Conservation (phyloP, 1,140 invertebrate genomes). For the Drosophila baimaii region DNA sequence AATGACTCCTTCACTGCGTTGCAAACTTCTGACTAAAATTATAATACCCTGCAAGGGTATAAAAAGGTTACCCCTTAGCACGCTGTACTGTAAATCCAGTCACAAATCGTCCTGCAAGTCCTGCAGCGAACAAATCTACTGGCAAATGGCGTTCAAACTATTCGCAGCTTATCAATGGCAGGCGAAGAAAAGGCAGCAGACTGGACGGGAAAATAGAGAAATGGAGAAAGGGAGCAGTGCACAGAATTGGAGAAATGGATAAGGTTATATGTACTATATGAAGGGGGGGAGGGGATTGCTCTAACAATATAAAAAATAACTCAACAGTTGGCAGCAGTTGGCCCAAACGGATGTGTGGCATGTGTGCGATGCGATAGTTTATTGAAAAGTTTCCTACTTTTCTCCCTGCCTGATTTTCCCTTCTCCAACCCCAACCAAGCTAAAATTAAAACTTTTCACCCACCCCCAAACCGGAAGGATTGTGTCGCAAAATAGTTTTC, state of each 20-base stretch:
- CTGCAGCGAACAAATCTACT: conserved; percentile 55
- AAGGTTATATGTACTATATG: neutral
- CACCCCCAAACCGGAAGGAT: conserved; percentile 24
- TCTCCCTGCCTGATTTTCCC: conserved; percentile 13
- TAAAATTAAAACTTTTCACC: conserved; percentile 51
- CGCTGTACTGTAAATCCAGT: conserved; percentile 8
- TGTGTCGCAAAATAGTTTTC: conserved; percentile 51
- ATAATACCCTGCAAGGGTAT: too few species aligned
- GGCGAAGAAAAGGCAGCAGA: conserved; percentile 15
- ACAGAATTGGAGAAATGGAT: conserved; percentile 4
- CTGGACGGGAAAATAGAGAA: neutral
- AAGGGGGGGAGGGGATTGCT: neutral
- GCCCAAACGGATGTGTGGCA: conserved; percentile 49
- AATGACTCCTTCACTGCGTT: too few species aligned
- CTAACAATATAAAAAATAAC: conserved; percentile 68
- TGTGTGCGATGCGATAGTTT: conserved; percentile 54
- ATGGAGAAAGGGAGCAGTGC: neutral
- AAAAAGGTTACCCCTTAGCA: neutral
- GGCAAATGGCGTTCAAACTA: conserved; percentile 54
- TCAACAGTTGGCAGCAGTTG: conserved; percentile 68
- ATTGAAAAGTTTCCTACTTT: conserved; percentile 63
- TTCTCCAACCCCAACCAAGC: conserved; percentile 8
- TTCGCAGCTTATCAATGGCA: conserved; percentile 71
- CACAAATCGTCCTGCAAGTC: conserved; percentile 26
- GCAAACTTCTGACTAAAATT: too few species aligned